Evolutionary conservation across 2,113 vertebrate genomes (phyloP), one percentile per base, ranked within the genome.

Genomic region (Rhodinocichla rosea): DNA sequence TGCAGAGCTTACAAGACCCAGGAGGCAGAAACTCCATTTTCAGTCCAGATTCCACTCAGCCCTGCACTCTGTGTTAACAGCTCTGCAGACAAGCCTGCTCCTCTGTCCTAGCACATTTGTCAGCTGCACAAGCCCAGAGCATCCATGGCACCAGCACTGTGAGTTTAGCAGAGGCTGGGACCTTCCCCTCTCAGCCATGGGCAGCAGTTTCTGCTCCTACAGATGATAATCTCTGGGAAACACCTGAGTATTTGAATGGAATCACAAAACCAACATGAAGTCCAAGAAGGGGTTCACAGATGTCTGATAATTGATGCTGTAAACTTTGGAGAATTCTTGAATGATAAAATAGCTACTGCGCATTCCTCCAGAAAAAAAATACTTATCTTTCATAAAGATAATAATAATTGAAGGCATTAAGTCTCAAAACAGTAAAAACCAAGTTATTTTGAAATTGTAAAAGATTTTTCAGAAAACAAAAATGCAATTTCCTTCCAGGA

Each of bases 11-110:
- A 97, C 94, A 94, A 95, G 89, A 91, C 93, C 94, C 74, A 10
- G 78, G 80, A 93, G 90, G 94, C 79, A 96, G 88, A 93, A 94
- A 86, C 90, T 96, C 88, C 92, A 82, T 96, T 97, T 95, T 88
- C 95, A 89, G 88, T 92, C 92, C 96, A 97, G 92, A 94, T 93
- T 92, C 49, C 28, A 47, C 44, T 92, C 88, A 91, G 52, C 64
- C 32, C 76, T 53, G 44, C 0, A 0, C 92, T 88, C 85, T 50
- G 60, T 42, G n/a, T 53, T 93, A 86, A 83, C 85, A 94, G 79
- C 83, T 89, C 86, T 92, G 89, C 76, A 93, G 83, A 92, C 90
- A 89, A 10, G 65, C 60, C 60, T 81, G 64, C 42, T 71, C 76
- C 92, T 94, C 87, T 94, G 90, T 83, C 92, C 90, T 93, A 95